These are phyloP conservation scores for Calliphora vomitoria DNA, from an alignment of 2,888 invertebrate genomes.

Conservation along the genomic window DNA sequence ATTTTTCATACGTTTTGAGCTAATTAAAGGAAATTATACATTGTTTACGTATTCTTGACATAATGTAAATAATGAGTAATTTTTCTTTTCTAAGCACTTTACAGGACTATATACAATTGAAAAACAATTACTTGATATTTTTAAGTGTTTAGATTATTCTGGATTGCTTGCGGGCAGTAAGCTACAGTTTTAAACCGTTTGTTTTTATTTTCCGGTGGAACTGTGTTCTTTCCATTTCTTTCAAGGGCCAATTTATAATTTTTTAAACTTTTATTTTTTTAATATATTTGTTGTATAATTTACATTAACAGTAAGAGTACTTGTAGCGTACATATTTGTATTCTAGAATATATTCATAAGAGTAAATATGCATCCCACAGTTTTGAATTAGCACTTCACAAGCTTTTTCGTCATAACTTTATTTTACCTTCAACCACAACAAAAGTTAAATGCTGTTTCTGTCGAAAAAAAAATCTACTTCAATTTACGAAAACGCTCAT, in stretches of 20 bases:
- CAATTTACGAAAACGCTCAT: neutral
- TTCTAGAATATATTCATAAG: neutral
- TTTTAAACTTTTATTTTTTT: slow-evolving; percentile 1
- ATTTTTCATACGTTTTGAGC: too few species aligned
- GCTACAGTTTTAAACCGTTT: too few species aligned
- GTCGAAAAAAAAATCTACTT: slow-evolving; percentile 22
- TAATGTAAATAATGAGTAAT: neutral
- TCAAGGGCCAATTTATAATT: slow-evolving; percentile 7
- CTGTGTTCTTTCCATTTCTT: neutral
- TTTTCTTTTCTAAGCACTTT: neutral
- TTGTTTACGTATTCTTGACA: neutral
- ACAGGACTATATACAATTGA: neutral
- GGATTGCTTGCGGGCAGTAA: too few species aligned
- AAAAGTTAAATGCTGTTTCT: slow-evolving; percentile 19
- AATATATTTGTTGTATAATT: neutral
- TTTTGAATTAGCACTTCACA: slow-evolving; percentile 25
- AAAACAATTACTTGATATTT: neutral
- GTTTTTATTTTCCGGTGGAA: too few species aligned
- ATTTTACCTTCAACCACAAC: slow-evolving; percentile 48
- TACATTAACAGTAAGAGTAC: slow-evolving; percentile 4
- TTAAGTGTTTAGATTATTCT: neutral
- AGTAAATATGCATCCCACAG: slow-evolving; percentile 43
- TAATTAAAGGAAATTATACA: neutral
- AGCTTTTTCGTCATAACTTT: slow-evolving; percentile 2
- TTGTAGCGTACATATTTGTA: neutral